Evolutionary conservation across 1,140 invertebrate genomes (phyloP).

Genomic region (Octopus bimaculoides): DNA sequence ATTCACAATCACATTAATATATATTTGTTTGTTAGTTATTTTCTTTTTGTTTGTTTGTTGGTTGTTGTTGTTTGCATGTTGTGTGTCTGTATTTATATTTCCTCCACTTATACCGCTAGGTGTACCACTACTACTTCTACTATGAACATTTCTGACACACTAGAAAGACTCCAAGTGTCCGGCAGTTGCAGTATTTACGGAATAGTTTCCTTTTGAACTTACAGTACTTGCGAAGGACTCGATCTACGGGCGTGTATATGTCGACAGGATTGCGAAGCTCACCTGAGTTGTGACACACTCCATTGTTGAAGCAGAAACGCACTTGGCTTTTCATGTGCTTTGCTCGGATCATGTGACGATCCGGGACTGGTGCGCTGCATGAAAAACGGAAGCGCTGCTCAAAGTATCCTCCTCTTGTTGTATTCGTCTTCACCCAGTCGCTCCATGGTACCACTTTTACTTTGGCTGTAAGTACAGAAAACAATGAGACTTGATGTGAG

Average conservation of each 20-base stretch:
- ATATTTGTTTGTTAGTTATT: no score
- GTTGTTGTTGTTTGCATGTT: no score
- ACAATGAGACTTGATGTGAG: neutral
- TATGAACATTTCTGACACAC: conserved; percentile 45
- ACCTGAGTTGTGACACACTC: conserved; percentile 48
- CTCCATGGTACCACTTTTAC: conserved; percentile 64
- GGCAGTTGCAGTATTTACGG: conserved; percentile 48
- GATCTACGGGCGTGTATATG: conserved; percentile 41
- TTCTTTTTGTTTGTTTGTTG: no score
- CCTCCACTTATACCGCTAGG: neutral
- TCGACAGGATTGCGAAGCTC: conserved; percentile 39
- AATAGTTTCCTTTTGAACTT: conserved; percentile 40
- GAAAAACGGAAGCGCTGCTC: conserved; percentile 75
- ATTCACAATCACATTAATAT: no score
- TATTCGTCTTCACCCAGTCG: conserved; percentile 67
- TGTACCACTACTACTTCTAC: neutral
- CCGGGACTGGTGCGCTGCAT: conserved; percentile 73
- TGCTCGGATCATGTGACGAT: conserved; percentile 65
- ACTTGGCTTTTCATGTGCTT: conserved; percentile 74
- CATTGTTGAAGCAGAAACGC: conserved; percentile 68
- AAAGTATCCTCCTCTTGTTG: conserved; percentile 62
- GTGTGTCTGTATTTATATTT: no score
- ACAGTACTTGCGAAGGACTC: conserved; percentile 44
- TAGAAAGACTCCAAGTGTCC: conserved; percentile 51
- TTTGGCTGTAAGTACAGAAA: conserved; percentile 33